Conservation (phyloP, 2,888 invertebrate species). For the Epicampocera succincta region DNA sequence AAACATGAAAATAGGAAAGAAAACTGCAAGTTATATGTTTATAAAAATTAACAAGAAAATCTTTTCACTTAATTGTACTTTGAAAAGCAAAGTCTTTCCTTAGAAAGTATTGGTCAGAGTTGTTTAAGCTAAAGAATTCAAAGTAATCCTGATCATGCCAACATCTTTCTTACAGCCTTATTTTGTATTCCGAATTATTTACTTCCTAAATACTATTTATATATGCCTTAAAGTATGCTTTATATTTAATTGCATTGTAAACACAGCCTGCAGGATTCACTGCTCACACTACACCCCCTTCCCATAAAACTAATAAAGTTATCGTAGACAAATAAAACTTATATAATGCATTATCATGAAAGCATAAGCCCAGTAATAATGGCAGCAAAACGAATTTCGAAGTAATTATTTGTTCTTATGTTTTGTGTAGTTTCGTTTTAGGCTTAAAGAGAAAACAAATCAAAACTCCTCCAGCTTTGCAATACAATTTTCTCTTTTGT, state of each 20-base stretch:
- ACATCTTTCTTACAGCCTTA: not conserved
- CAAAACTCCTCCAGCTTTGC: not conserved
- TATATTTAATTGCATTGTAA: constrained; percentile 47
- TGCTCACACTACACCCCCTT: not conserved
- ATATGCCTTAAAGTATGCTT: constrained; percentile 29
- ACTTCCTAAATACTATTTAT: constrained; percentile 15
- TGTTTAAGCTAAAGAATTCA: too few relatives aligned
- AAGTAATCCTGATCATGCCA: too few relatives aligned
- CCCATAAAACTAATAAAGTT: not conserved
- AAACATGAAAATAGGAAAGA: not conserved
- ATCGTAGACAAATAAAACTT: constrained; percentile 16
- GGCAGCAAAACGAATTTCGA: not conserved
- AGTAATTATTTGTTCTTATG: constrained; percentile 44
- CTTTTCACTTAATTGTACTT: too few relatives aligned
- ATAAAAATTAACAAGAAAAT: too few relatives aligned
- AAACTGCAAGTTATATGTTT: not conserved
- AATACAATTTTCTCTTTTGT: constrained; percentile 5
- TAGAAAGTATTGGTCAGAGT: too few relatives aligned
- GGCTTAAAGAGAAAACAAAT: constrained; percentile 43
- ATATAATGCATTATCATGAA: constrained; percentile 8
- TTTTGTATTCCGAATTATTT: not conserved
- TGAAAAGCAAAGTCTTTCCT: too few relatives aligned
- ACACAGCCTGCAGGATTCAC: constrained; percentile 15
- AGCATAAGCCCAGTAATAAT: constrained; percentile 7
- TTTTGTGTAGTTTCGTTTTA: constrained; percentile 29